Conservation (phyloP, 1,140 invertebrate genomes). For the Cherax quadricarinatus region DNA sequence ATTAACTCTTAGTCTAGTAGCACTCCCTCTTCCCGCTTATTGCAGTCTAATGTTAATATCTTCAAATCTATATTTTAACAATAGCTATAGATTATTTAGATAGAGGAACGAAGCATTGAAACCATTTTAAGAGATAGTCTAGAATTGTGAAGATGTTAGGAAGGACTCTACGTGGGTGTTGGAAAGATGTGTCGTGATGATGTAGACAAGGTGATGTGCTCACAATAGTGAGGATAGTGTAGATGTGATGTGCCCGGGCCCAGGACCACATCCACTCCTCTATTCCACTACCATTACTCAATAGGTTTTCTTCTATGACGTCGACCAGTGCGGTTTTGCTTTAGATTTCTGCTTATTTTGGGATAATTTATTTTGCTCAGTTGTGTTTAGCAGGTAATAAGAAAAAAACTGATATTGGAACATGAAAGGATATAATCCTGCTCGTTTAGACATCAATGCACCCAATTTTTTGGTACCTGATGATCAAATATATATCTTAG, state of each 20-base stretch:
- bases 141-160: neutral
- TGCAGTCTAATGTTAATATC: constrained; percentile 38
- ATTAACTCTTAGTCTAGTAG: constrained; percentile 40
- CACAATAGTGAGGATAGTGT: neutral
- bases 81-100: constrained; percentile 39
- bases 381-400: neutral
- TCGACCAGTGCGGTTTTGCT: constrained; percentile 30
- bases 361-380: neutral
- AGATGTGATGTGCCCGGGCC: neutral
- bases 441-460: constrained; percentile 35
- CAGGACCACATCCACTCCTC: neutral
- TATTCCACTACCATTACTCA: neutral
- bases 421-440: constrained; percentile 36
- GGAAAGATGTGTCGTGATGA: constrained; percentile 17
- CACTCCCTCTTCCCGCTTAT: neutral
- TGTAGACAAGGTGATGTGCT: neutral
- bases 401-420: neutral
- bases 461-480: constrained; percentile 43
- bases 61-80: constrained; percentile 45
- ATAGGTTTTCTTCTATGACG: neutral
- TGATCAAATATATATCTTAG: constrained; percentile 42
- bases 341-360: neutral
- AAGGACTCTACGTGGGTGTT: neutral
- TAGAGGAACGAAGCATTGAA: constrained; percentile 10
- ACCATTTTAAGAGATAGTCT: neutral